phyloP scores from a whole-genome alignment of 2,113 vertebrate genomes.

The Hydrochoerus hydrochaeris region DNA sequence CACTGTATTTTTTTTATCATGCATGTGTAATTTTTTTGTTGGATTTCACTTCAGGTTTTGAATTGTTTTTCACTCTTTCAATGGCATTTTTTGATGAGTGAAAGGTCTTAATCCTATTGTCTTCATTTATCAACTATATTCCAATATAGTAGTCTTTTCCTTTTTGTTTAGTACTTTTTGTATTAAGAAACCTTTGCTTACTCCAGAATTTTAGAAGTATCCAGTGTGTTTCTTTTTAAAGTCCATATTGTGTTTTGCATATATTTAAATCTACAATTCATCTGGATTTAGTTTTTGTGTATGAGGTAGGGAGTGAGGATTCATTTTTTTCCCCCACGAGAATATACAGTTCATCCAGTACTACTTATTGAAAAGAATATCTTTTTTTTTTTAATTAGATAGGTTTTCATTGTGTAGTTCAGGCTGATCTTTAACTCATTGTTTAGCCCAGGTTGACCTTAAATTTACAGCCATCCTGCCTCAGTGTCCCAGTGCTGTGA shows the following conservation, averaged over 20 bases:
- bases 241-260: background rate
- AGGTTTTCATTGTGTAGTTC: no score
- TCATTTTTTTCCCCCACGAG: background rate
- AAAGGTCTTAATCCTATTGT: background rate
- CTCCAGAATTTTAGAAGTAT: background rate
- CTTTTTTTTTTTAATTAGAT: background rate
- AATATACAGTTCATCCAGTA: background rate
- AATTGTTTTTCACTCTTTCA: background rate
- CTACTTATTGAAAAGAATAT: background rate
- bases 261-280: background rate
- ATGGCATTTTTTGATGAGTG: background rate
- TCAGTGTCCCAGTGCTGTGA: no score
- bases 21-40: background rate
- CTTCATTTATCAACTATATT: slow-evolving; percentile 19
- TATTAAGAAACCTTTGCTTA: slow-evolving; percentile 26
- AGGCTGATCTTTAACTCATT: no score
- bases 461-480: no score
- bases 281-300: background rate
- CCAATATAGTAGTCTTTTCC: background rate
- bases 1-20: background rate
- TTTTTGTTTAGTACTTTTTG: slow-evolving; percentile 17
- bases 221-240: background rate
- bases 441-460: no score
- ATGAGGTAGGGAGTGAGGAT: background rate
- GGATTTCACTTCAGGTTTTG: background rate